These are phyloP conservation scores for Chaetophractus vellerosus DNA, from an alignment of 2,797 vertebrate species.

Conservation along the genomic window DNA sequence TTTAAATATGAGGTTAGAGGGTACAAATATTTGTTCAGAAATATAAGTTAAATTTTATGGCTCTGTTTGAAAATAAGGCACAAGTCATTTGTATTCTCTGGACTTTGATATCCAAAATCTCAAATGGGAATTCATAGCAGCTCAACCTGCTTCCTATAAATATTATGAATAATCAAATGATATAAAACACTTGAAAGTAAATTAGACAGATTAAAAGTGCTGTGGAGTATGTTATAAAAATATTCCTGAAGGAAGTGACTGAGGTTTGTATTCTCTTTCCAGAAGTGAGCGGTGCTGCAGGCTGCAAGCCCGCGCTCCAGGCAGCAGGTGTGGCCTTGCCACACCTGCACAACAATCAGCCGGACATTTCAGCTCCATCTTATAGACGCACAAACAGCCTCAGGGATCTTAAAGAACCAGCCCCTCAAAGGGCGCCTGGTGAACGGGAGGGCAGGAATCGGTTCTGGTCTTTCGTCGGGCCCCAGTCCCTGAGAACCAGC, in stretches of 20 bases:
- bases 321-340: too few species aligned
- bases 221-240: background rate
- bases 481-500: too few species aligned
- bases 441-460: too few species aligned
- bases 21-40: background rate
- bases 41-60: background rate
- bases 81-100: conserved; percentile 37
- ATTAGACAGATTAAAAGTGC: conserved; percentile 8
- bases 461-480: too few species aligned
- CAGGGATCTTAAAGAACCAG: too few species aligned
- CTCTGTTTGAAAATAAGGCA: conserved; percentile 24
- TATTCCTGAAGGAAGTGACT: conserved; percentile 6
- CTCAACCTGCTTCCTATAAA: conserved; percentile 53
- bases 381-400: too few species aligned
- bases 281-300: too few species aligned
- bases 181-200: conserved; percentile 45
- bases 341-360: too few species aligned
- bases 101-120: background rate
- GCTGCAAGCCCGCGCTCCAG: too few species aligned
- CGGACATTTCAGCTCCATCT: too few species aligned
- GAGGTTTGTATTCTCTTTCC: too few species aligned
- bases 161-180: conserved; percentile 56
- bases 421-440: too few species aligned
- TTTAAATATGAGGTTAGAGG: background rate
- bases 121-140: background rate